These are phyloP conservation scores for Agapostemon virescens DNA, from an alignment of 2,888 invertebrate genomes.

Conservation along the genomic window DNA sequence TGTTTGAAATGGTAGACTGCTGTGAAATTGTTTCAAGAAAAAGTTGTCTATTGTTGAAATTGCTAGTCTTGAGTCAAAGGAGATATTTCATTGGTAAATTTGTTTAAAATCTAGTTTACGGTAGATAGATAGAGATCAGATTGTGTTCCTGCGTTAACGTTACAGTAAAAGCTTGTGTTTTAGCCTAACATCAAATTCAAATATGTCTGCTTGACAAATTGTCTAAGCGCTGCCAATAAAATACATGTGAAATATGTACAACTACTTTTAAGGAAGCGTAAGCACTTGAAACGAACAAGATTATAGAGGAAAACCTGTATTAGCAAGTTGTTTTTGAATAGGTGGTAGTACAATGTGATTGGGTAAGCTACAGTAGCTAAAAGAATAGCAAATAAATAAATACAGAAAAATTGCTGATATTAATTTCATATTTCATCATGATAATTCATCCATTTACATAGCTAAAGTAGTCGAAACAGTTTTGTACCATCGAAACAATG, in stretches of 20 bases:
- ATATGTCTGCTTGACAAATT: not conserved
- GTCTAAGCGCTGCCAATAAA: not conserved
- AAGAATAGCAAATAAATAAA: no score
- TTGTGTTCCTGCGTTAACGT: not conserved
- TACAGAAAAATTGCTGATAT: not conserved
- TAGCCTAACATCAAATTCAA: no score
- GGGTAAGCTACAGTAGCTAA: not conserved
- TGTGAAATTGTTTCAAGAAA: not conserved
- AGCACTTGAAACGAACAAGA: not conserved
- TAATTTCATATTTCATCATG: not conserved
- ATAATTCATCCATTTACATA: not conserved
- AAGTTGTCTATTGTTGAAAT: not conserved
- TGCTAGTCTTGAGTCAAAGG: no score
- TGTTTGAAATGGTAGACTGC: not conserved
- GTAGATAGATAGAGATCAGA: not conserved
- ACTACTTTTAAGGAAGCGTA: not conserved
- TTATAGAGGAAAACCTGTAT: not conserved
- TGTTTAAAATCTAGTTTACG: not conserved
- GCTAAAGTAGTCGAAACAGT: not conserved
- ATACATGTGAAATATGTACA: not conserved
- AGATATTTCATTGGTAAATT: not conserved
- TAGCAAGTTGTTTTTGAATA: not conserved
- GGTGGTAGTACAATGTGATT: not conserved
- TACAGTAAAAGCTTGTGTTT: not conserved
- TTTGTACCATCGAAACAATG: not conserved